These are phyloP conservation scores for Strigamia transsilvanica DNA, from an alignment of 2,888 invertebrate species.

Conservation along the genomic window DNA sequence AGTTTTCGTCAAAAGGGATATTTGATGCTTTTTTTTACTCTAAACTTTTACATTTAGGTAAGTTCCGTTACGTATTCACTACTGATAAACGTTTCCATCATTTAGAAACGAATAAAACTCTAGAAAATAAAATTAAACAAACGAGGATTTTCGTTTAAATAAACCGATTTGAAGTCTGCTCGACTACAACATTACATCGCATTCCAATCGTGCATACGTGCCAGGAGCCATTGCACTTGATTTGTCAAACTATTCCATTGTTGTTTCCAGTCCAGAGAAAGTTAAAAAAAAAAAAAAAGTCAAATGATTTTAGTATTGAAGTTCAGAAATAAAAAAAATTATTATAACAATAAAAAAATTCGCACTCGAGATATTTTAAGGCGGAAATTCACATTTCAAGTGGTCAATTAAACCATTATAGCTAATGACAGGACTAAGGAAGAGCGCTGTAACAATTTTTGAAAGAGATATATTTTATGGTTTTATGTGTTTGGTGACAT, in stretches of 20 bases:
- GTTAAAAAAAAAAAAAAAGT: background rate
- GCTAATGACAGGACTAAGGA: background rate
- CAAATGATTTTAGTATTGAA: background rate
- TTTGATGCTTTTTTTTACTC: constrained; percentile 22
- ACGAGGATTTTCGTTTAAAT: background rate
- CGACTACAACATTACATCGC: background rate
- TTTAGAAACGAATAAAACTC: background rate
- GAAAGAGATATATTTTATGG: background rate
- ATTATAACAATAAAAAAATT: too few species aligned
- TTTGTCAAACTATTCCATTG: background rate
- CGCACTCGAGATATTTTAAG: background rate
- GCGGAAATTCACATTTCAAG: background rate
- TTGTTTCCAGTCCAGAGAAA: background rate
- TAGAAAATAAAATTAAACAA: background rate
- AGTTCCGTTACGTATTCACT: background rate
- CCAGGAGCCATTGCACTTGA: constrained; percentile 35
- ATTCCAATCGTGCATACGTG: constrained; percentile 36
- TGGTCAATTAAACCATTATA: background rate
- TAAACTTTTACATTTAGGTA: background rate
- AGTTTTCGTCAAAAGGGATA: constrained; percentile 6
- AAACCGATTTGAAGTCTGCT: background rate
- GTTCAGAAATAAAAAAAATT: background rate
- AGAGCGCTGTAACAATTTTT: background rate
- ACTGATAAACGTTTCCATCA: background rate
- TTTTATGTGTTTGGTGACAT: too few species aligned